Evolutionary conservation across 2,797 vertebrate species (phyloP), one percentile per base, ranked within the genome.

Genomic region (Australoheros facetus): DNA sequence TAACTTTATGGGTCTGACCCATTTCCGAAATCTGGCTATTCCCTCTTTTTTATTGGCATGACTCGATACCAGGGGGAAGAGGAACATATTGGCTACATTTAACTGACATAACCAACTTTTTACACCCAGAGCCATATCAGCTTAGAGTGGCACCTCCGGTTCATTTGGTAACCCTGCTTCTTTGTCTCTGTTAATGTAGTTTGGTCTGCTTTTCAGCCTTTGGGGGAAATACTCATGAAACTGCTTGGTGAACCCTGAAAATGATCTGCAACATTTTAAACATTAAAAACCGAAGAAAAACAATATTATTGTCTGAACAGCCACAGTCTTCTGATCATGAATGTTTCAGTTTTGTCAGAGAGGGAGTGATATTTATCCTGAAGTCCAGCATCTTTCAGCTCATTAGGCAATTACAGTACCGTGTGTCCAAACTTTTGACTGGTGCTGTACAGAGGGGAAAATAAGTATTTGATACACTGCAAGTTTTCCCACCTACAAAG

Each of bases 331-430:
- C n/a, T 72, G 66, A 69, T 76, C 4, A 17, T 66, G 42, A 64
- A 58, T 1, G 30, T 14, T 37, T 58, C 10, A 0, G 6, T 37
- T 76, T 71, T 7, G 2, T 53, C 76, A 75, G 21, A 78, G 39
- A 28, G 16, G 3, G 0, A 28, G 26, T 2, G 0, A 12, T 28
- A 48, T 30, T 28, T 12, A 48, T 66, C 42, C 0, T 2, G 28
- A 28, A 11, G 45, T 51, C 42, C 0, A 30, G 0, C 62, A 13
- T 48, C 62, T 66, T 48, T 48, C 42, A 66, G 60, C 45, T 28
- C 60, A 66, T 19, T 39, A 28, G 39, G 45, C 32, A 34, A 9
- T 34, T 2, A 34, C 32, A 9, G 32, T 34, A 34, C 32, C 32
- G 28, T 30, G 28, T 30, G 28, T 30, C 28, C 28, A 30, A 30